Conservation (phyloP, 1,140 invertebrate genomes). For the Armadillidium nasatum region DNA sequence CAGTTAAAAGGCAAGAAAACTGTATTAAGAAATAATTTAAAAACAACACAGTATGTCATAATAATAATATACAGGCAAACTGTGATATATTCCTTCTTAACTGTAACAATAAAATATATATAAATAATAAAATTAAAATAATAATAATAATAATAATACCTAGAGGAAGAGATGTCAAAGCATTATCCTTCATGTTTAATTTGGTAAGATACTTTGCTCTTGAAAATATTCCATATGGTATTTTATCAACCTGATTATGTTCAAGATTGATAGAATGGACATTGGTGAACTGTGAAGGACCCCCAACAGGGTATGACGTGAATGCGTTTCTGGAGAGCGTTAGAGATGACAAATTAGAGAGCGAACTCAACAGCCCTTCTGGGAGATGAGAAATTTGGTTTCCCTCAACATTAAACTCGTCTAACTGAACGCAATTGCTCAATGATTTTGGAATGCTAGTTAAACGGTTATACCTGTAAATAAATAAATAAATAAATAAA, state of each 20-base stretch:
- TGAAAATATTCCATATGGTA: conserved; percentile 86
- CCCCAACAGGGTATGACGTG: conserved; percentile 89
- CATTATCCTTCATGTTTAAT: conserved; percentile 97
- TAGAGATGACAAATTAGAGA: conserved; percentile 85
- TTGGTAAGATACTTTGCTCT: conserved; percentile 90
- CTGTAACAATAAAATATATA: too few relatives aligned
- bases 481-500: too few relatives aligned
- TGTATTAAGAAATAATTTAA: too few relatives aligned
- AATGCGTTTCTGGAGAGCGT: conserved; percentile 95
- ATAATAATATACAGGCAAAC: too few relatives aligned
- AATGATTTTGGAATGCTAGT: conserved; percentile 79
- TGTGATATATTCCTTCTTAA: too few relatives aligned
- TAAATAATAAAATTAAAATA: too few relatives aligned
- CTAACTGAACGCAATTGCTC: conserved; percentile 90
- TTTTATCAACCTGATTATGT: conserved; percentile 91
- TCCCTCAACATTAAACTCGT: conserved; percentile 98
- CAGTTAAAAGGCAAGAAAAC: too few relatives aligned
- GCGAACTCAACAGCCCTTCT: conserved; percentile 87
- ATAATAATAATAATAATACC: too few relatives aligned
- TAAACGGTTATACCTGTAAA: conserved; percentile 80
- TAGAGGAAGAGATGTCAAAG: too few relatives aligned
- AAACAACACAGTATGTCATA: too few relatives aligned
- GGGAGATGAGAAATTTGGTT: conserved; percentile 91
- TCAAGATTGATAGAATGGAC: conserved; percentile 95
- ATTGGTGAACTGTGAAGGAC: conserved; percentile 94